A percentile compares a stretch with the other conserved stretches of the same genome.
Conservation (phyloP, 2,113 vertebrate genomes). For the Isichthys henryi region DNA sequence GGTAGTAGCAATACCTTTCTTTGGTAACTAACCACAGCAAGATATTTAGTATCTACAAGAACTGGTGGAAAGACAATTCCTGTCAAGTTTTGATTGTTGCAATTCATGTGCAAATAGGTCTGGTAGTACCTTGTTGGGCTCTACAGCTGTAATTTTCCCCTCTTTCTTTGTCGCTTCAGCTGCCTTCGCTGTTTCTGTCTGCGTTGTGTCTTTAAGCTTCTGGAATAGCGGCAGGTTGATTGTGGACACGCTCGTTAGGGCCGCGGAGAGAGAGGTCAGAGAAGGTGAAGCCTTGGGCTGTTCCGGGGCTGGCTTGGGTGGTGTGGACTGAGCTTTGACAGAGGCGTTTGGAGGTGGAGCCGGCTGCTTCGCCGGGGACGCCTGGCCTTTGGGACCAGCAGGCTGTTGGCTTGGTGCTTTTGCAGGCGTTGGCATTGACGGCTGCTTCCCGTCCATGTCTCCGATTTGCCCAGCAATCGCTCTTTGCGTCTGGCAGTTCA, state of each 20-base stretch:
- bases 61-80: background rate
- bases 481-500: conserved; percentile 93
- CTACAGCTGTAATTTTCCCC: background rate
- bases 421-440: conserved; percentile 47
- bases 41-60: background rate
- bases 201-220: conserved; percentile 47
- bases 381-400: conserved; percentile 38
- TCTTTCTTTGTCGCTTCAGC: background rate
- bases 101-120: background rate
- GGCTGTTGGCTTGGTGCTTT: conserved; percentile 54
- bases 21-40: background rate
- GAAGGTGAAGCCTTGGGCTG: conserved; percentile 21
- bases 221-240: conserved; percentile 40
- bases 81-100: background rate
- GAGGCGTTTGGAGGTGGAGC: conserved; percentile 29
- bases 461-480: conserved; percentile 84
- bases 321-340: background rate
- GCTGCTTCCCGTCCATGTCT: conserved; percentile 58
- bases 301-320: background rate
- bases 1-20: background rate
- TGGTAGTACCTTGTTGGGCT: conserved; percentile 16
- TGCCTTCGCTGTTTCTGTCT: conserved; percentile 12
- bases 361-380: conserved; percentile 39
- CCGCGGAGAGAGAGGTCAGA: conserved; percentile 28
- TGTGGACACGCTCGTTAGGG: conserved; percentile 25